Conservation (phyloP, 1,140 invertebrate genomes). For the Papilio polytes region DNA sequence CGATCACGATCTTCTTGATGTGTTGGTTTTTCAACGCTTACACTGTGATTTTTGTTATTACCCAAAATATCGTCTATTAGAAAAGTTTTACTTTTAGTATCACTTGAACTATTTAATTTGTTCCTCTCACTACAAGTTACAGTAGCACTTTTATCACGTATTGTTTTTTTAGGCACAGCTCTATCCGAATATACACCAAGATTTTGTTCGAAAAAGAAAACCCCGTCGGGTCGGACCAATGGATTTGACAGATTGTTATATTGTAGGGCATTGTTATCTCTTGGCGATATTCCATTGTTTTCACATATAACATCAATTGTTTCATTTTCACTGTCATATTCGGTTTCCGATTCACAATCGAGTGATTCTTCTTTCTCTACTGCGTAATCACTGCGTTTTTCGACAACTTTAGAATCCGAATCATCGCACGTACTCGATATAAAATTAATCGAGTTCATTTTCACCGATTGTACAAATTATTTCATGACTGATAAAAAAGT, state of each 20-base stretch:
- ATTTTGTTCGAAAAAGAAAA: constrained; percentile 55
- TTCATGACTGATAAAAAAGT: not conserved
- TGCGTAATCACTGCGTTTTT: constrained; percentile 49
- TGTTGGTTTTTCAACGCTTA: constrained; percentile 42
- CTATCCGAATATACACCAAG: constrained; percentile 51
- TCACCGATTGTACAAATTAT: constrained; percentile 32
- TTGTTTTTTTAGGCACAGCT: constrained; percentile 49
- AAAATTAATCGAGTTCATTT: constrained; percentile 41
- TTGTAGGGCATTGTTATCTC: constrained; percentile 49
- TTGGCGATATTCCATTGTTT: constrained; percentile 59
- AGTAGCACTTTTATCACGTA: constrained; percentile 53
- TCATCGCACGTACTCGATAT: constrained; percentile 76
- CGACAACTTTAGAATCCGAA: constrained; percentile 43
- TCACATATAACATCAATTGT: constrained; percentile 79
- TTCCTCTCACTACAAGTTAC: constrained; percentile 48
- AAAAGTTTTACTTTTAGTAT: constrained; percentile 74
- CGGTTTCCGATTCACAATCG: constrained; percentile 62
- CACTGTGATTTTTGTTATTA: constrained; percentile 58
- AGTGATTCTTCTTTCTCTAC: constrained; percentile 49
- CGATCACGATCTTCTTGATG: constrained; percentile 52
- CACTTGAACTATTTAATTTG: constrained; percentile 52
- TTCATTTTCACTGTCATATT: constrained; percentile 80
- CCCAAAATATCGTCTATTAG: constrained; percentile 79
- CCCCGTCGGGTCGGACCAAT: constrained; percentile 47
- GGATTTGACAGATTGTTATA: constrained; percentile 46